phyloP scores from a whole-genome alignment of 2,113 vertebrate species.

The Sebastes schlegelii region DNA sequence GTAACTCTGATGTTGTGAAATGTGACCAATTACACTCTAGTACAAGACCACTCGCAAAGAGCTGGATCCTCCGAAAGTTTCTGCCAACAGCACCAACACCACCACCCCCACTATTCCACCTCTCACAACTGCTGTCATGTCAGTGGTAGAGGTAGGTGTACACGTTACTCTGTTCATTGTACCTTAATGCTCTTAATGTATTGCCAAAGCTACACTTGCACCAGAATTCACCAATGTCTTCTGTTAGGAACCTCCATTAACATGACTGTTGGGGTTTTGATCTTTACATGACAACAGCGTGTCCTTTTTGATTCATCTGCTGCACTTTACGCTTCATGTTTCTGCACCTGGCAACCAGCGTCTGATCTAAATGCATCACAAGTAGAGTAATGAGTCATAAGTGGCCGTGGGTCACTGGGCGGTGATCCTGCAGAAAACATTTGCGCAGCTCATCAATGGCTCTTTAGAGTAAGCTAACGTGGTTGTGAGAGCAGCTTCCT shows the following conservation, averaged over 20 bases:
- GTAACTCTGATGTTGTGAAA: neutral
- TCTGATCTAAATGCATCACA: slow-evolving; percentile 32
- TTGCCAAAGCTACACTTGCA: neutral
- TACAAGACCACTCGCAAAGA: slow-evolving; percentile 95
- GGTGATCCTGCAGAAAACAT: slow-evolving; percentile 11
- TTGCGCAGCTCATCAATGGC: slow-evolving; percentile 42
- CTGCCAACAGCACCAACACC: slow-evolving; percentile 25
- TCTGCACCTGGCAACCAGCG: slow-evolving; percentile 42
- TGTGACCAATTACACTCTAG: slow-evolving; percentile 74
- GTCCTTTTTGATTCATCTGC: slow-evolving; percentile 17
- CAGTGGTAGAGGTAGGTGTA: slow-evolving; percentile 75
- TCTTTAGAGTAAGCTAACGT: slow-evolving; percentile 43
- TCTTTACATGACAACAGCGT: slow-evolving; percentile 15
- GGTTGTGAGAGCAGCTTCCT: slow-evolving; percentile 43
- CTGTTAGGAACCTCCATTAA: neutral
- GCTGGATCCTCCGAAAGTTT: slow-evolving; percentile 70
- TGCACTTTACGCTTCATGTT: slow-evolving; percentile 36
- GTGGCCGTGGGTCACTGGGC: slow-evolving; percentile 26
- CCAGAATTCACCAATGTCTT: neutral
- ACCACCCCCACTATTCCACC: slow-evolving; percentile 72
- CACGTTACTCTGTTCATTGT: neutral
- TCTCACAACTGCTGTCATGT: slow-evolving; percentile 73
- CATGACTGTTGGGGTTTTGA: neutral
- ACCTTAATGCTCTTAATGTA: neutral
- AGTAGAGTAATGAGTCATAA: slow-evolving; percentile 21